phyloP scores from a whole-genome alignment of 2,797 vertebrate genomes.

The Denticeps clupeoides region DNA sequence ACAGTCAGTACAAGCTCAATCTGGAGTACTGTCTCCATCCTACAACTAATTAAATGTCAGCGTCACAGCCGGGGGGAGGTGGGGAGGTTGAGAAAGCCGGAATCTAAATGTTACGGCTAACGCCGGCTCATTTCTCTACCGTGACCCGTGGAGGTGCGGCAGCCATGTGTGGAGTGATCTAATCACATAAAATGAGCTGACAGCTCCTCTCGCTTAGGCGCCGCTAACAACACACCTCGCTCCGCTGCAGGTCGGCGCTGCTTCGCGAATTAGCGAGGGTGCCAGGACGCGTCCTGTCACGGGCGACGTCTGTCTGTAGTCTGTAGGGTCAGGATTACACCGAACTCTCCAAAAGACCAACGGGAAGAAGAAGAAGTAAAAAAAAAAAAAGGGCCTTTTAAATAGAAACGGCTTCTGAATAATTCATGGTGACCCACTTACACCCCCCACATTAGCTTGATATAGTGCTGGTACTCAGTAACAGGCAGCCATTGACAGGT shows the following conservation, averaged over 20 bases:
- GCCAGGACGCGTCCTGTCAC: too few relatives aligned
- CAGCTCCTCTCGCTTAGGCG: not conserved
- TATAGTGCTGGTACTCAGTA: constrained; percentile 57
- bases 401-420: constrained; percentile 64
- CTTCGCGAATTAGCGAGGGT: too few relatives aligned
- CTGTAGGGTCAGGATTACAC: too few relatives aligned
- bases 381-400: constrained; percentile 49
- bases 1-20: constrained; percentile 54
- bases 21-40: constrained; percentile 52
- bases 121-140: constrained; percentile 33
- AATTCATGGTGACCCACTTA: constrained; percentile 66
- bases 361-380: constrained; percentile 21
- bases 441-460: constrained; percentile 64
- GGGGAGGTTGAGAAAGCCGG: constrained; percentile 14
- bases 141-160: constrained; percentile 15
- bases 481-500: constrained; percentile 58
- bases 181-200: not conserved
- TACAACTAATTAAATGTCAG: constrained; percentile 72
- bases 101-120: constrained; percentile 56
- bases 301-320: too few relatives aligned
- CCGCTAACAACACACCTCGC: not conserved
- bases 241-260: too few relatives aligned
- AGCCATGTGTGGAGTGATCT: not conserved
- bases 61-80: constrained; percentile 15
- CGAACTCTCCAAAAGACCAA: too few relatives aligned